Evolutionary conservation across 2,797 vertebrate genomes (phyloP), one percentile per base, ranked within the genome.

Genomic region (Benthosema pterotum): DNA sequence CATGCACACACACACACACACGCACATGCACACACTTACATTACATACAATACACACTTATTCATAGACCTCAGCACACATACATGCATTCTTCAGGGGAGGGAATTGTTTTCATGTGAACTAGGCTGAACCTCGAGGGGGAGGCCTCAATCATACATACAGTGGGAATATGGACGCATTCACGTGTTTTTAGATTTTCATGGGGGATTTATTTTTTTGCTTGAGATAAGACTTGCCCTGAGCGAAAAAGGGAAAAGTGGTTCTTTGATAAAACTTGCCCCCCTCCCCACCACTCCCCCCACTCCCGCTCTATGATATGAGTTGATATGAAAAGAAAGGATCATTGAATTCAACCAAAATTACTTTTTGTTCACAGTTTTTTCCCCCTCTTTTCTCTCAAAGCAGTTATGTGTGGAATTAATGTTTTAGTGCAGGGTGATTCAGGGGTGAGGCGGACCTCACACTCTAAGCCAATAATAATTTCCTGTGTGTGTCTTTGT

Each of bases 301-400:
- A 2, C 28, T 7, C 11, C 46, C 68, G 60, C 28, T 59, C 59
- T 62, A 42, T 63, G 57, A 73, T 50, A 65, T 42, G 63, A 52
- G 55, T 59, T 53, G 75, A 63, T 63, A 51, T 62, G 67, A 53
- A 71, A 74, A 72, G 45, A 78, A 83, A 75, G 79, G 48, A 65
- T 73, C 47, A 71, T 74, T 65, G 63, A 63, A 52, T 76, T 67
- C 53, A 52, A 53, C 53, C 58, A 64, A 72, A 65, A 60, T 14
- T 46, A 8, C 52, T 50, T 65, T n/a, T 67, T 68, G 25, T 58
- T 65, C 15, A 49, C 19, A 38, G 32, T 7, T 14, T 45, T 42
- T 60, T 59, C 22, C n/a, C 8, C 32, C 47, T 11, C 51, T 60
- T 59, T 22, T 15, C 8, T 42, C 47, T 11, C 51, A 61, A 65